Evolutionary conservation across 2,113 vertebrate species (phyloP), one percentile per base, ranked within the genome.

Genomic region (Crocuta crocuta): DNA sequence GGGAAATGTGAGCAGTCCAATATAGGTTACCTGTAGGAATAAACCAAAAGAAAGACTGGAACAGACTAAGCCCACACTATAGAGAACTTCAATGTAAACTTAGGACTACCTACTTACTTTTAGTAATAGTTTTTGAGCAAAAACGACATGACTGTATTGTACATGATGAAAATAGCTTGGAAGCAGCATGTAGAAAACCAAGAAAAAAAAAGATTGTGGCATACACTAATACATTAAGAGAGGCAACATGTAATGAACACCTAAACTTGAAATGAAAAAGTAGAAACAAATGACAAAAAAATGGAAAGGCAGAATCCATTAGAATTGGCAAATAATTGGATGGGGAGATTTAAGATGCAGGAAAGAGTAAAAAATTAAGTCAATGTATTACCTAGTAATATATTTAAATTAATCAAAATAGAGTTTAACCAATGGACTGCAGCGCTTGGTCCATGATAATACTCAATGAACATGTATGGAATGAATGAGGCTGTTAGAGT

Each of bases 121-220:
- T 35, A 63, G 89, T n/a, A 63, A 89, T n/a, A 71, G 68, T 78
- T 97, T 93, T 63, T 78, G 10, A 93, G 53, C 81, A 97, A 97
- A 97, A 96, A 45, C 81, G 85, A 80, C 12, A 53, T 39, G 12
- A 92, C 50, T 92, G 1, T 26, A 80, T 16, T 84, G 11, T 23
- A 97, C 39, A 43, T 24, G 2, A 89, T 28, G 26, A 89, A 85
- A 91, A 35, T 55, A 85, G 26, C 39, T 63, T 82, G 5, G 24
- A 79, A 68, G n/a, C 4, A 63, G 4, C 65, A 91, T 10, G 9
- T 3, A 84, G 48, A 94, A 96, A 92, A 89, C 33, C 31, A 93
- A 93, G 87, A 88, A 76, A 89, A 11, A 39, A 94, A 63, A 86
- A 95, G 35, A 82, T 33, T 71, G 19, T 10, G 43, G 63, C 61